These are phyloP conservation scores for Hoplodrina blanda DNA, from an alignment of 2,888 invertebrate genomes.

Conservation along the genomic window DNA sequence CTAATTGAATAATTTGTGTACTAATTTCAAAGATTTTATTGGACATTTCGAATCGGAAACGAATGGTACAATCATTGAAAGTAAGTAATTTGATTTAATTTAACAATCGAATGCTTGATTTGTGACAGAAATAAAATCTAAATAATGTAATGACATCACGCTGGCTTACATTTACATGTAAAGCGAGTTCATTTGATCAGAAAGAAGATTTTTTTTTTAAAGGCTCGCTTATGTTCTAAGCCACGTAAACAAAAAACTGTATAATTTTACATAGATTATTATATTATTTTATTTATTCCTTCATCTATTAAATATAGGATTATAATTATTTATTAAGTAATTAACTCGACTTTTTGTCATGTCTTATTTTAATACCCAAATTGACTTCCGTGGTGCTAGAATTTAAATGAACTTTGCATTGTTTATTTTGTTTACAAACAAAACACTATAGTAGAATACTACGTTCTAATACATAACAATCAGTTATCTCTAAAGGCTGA, in stretches of 20 bases:
- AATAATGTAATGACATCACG: constrained; percentile 4
- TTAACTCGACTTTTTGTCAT: too few species aligned
- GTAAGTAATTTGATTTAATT: constrained; percentile 21
- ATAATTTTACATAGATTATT: too few species aligned
- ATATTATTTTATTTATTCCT: too few species aligned
- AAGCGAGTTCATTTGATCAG: neutral
- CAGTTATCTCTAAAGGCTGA: constrained; percentile 8
- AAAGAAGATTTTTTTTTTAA: neutral
- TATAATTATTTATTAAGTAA: too few species aligned
- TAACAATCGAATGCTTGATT: constrained; percentile 6
- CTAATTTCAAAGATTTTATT: constrained; percentile 6
- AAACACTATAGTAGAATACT: neutral
- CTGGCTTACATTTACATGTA: constrained; percentile 10
- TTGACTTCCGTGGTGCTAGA: too few species aligned
- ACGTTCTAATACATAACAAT: constrained; percentile 9
- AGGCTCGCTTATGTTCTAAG: neutral
- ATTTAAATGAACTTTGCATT: too few species aligned
- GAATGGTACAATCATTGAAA: constrained; percentile 8
- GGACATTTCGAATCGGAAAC: constrained; percentile 20
- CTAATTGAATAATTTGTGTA: constrained; percentile 24
- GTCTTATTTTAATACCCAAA: too few species aligned
- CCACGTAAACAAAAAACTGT: too few species aligned
- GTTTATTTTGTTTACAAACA: constrained; percentile 17
- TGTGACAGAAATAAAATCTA: constrained; percentile 2
- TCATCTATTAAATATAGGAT: too few species aligned